Percentiles rank a stretch among this genome's conserved stretches.
Evolutionary conservation across 2,888 invertebrate species (phyloP).

Genomic region (Tuta absoluta): DNA sequence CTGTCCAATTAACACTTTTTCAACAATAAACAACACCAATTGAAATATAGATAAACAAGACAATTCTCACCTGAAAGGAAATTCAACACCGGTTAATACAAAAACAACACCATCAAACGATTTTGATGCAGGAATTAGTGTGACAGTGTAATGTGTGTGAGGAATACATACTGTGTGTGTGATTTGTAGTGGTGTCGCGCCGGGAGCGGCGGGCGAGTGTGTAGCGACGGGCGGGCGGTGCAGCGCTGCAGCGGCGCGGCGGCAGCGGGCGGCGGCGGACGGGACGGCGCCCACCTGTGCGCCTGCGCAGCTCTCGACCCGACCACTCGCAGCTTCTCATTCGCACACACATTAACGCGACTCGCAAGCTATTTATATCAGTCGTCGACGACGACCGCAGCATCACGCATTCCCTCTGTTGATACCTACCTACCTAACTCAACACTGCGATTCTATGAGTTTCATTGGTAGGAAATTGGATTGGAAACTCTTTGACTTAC

Average conservation of each 20-base stretch:
- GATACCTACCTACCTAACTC: neutral
- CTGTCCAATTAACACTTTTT: neutral
- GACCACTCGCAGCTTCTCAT: constrained; percentile 16
- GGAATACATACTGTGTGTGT: constrained; percentile 17
- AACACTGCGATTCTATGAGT: neutral
- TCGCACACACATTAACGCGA: constrained; percentile 19
- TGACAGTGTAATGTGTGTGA: neutral
- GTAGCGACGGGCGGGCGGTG: constrained; percentile 2
- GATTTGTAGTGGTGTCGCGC: constrained; percentile 16
- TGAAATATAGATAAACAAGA: neutral
- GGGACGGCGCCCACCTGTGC: constrained; percentile 31
- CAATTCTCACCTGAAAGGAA: constrained; percentile 6
- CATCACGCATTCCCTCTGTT: constrained; percentile 2
- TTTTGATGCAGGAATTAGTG: neutral
- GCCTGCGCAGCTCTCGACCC: constrained; percentile 19
- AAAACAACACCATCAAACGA: neutral
- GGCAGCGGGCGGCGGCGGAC: constrained; percentile 7
- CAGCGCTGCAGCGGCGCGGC: constrained; percentile 30
- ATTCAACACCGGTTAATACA: neutral
- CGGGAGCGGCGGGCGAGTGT: constrained; percentile 17
- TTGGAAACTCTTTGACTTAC: neutral
- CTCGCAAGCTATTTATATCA: constrained; percentile 5
- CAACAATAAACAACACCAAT: neutral
- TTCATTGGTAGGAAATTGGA: neutral
- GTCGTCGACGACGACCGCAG: neutral